These are phyloP conservation scores for Premnoplex brunnescens DNA, from an alignment of 2,797 vertebrate species.

Conservation along the genomic window DNA sequence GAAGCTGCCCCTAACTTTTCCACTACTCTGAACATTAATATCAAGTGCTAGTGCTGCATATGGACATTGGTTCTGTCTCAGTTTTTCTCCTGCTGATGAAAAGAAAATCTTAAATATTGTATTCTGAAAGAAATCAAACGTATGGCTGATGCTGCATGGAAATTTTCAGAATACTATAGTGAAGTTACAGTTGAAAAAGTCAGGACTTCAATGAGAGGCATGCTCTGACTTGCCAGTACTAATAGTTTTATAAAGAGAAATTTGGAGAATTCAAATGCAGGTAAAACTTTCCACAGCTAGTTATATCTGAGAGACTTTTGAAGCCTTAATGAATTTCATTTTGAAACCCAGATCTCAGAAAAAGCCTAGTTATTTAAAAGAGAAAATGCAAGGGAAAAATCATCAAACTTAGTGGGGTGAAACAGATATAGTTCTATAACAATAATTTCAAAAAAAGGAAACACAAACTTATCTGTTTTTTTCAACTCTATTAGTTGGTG, in stretches of 20 bases:
- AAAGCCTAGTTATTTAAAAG: background rate
- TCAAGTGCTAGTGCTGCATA: background rate
- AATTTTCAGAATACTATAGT: background rate
- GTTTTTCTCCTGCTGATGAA: background rate
- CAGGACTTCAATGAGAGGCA: background rate
- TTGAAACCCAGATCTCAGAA: background rate
- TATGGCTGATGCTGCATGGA: background rate
- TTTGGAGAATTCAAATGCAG: background rate
- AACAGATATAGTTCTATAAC: background rate
- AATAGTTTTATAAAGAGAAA: background rate
- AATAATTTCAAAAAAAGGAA: background rate
- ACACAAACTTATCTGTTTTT: background rate
- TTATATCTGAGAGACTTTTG: background rate
- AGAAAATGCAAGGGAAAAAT: background rate
- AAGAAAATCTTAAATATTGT: background rate
- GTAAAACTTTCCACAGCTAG: background rate
- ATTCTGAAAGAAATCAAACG: background rate
- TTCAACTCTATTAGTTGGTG: background rate
- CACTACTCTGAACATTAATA: background rate
- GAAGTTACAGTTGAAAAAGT: background rate
- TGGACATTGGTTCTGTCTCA: background rate
- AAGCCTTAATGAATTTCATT: background rate
- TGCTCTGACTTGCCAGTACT: background rate
- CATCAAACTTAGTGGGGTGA: background rate
- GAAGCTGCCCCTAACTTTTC: background rate